phyloP scores from a whole-genome alignment of 2,888 invertebrate species.

The Harmothoe impar region DNA sequence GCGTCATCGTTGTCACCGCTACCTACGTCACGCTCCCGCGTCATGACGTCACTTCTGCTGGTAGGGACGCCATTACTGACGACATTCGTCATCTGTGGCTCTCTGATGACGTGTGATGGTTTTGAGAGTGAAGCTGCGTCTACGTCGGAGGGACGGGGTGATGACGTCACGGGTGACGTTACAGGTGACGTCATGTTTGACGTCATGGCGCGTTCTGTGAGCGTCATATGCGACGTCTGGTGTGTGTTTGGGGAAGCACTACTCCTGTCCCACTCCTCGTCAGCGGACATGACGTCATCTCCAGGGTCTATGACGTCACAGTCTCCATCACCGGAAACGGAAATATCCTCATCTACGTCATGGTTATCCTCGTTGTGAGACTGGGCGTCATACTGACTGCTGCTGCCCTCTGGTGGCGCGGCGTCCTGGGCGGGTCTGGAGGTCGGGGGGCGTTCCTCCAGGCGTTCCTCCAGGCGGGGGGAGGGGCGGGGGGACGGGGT shows the following conservation, averaged over 20 bases:
- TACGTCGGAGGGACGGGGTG: background rate
- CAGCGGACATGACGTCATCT: background rate
- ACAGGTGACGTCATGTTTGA: background rate
- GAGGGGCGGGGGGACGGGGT: background rate
- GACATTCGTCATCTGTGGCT: background rate
- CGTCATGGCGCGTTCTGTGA: background rate
- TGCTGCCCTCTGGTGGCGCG: background rate
- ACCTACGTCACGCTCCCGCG: background rate
- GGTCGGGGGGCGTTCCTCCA: background rate
- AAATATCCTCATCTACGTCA: constrained; percentile 42
- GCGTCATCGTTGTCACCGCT: constrained; percentile 53
- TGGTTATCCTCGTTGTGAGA: background rate
- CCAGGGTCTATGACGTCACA: constrained; percentile 26
- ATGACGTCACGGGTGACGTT: background rate
- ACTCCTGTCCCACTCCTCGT: constrained; percentile 4
- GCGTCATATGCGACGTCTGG: no score
- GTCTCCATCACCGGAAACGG: constrained; percentile 31
- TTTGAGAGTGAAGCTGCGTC: background rate
- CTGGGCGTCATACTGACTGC: background rate
- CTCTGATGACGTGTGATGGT: background rate
- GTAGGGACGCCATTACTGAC: background rate
- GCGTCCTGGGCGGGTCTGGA: background rate
- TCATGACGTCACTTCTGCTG: background rate
- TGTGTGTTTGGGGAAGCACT: background rate
- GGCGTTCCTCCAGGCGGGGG: background rate